Evolutionary conservation across 2,797 vertebrate species (phyloP), one percentile per base, ranked within the genome.

Genomic region (Sternarchorhynchus goeldii): DNA sequence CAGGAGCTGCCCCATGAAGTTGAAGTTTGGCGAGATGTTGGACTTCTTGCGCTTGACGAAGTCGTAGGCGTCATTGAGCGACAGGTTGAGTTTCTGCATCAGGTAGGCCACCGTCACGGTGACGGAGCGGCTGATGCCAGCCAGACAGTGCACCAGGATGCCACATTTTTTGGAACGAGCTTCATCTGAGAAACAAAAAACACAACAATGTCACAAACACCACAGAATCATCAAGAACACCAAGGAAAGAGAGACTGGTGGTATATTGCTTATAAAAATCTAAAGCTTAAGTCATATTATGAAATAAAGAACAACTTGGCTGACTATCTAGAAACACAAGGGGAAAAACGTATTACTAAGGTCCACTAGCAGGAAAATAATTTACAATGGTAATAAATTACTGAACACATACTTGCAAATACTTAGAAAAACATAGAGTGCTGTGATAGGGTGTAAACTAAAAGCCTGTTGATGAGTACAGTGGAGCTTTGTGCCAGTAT

Each of bases 11-110:
- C 97, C 97, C 96, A 99, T 98, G 90, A 99, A 99, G 92, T 99
- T 99, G 89, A 99, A 99, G 89, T 99, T 99, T 6, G 97, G 97
- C 1, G 97, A 99, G 91, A 99, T 99, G 90, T 99, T 99, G 72
- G 97, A 98, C 90, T 99, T 99, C 93, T 99, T 99, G 87, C 96
- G 93, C 90, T 98, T 98, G 84, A 99, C 97, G 3, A 98, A 97
- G 91, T 99, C 97, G 53, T 99, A 99, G 72, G 97, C 97, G 1
- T 99, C 97, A 0, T 99, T 99, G 81, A 99, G 94, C 0, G 97
- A 98, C 88, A 99, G 92, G 93, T 98, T 99, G 90, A 98, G 95
- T 92, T 98, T 99, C 92, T 99, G 97, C 97, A 99, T 99, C 91
- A 99, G 93, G 91, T 99, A 99, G 81, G 97, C 97, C 81, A 99